phyloP scores from a whole-genome alignment of 2,113 vertebrate genomes.

The Zapus hudsonius region DNA sequence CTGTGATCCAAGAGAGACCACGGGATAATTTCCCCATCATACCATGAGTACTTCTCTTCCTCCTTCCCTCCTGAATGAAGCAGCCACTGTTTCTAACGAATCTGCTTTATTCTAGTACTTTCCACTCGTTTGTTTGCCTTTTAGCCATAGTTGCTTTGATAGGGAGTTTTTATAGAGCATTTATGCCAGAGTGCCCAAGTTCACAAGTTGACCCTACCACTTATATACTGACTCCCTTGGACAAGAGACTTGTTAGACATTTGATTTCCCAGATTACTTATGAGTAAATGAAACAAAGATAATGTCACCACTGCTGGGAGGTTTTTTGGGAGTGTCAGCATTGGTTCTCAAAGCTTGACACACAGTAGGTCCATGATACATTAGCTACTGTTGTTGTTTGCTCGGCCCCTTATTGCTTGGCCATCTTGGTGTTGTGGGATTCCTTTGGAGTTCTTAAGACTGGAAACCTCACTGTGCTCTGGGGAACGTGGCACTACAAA shows the following conservation, averaged over 20 bases:
- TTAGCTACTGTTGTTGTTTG: no score
- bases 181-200: background rate
- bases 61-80: background rate
- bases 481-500: no score
- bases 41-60: background rate
- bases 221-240: background rate
- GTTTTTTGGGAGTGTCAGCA: no score
- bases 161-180: background rate
- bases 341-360: accelerated
- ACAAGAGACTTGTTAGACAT: background rate
- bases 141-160: no score
- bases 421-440: background rate
- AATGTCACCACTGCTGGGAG: accelerated
- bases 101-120: background rate
- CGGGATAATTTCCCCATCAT: no score
- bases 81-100: background rate
- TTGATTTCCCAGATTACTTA: background rate
- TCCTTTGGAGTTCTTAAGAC: no score
- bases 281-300: background rate
- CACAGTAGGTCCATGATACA: background rate
- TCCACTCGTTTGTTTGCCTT: background rate
- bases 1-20: background rate
- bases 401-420: background rate
- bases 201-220: background rate
- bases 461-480: background rate